A percentile compares a stretch with the other conserved stretches of the same genome.
phyloP scores from a whole-genome alignment of 2,888 invertebrate genomes.

The Drosophila recens region DNA sequence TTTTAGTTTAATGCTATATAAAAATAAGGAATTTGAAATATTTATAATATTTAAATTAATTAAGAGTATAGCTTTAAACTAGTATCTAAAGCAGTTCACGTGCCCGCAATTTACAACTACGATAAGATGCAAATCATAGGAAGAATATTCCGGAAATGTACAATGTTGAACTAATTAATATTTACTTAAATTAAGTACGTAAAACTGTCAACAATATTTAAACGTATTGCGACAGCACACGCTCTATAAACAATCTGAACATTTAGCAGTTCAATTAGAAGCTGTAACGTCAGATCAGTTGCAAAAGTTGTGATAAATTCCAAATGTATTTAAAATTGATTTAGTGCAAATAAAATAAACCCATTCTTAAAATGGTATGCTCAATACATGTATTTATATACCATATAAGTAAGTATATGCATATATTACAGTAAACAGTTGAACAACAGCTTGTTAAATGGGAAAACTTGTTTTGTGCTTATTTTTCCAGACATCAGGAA shows the following conservation, averaged over 20 bases:
- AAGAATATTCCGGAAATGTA: constrained; percentile 7
- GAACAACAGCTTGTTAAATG: constrained; percentile 27
- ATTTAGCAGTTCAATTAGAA: constrained; percentile 35
- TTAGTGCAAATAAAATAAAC: constrained; percentile 32
- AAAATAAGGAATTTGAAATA: not conserved
- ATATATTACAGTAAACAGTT: constrained; percentile 8
- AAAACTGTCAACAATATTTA: constrained; percentile 2
- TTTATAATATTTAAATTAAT: not conserved
- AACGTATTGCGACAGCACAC: constrained; percentile 15
- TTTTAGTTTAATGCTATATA: not conserved
- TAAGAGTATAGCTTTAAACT: no score
- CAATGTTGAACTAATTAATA: constrained; percentile 22
- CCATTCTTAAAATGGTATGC: constrained; percentile 9
- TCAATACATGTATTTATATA: not conserved
- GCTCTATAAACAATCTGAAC: constrained; percentile 28
- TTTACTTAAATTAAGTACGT: constrained; percentile 10
- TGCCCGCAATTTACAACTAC: constrained; percentile 27
- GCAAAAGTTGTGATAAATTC: constrained; percentile 32
- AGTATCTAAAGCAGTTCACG: constrained; percentile 20
- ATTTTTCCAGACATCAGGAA: constrained; percentile 47
- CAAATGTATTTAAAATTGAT: constrained; percentile 56
- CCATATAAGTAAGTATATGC: constrained; percentile 8
- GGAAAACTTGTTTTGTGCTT: constrained; percentile 53
- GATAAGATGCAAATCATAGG: not conserved
- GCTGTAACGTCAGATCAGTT: constrained; percentile 25